These are phyloP conservation scores for Liposcelis brunnea DNA, from an alignment of 2,888 invertebrate species.

Conservation along the genomic window DNA sequence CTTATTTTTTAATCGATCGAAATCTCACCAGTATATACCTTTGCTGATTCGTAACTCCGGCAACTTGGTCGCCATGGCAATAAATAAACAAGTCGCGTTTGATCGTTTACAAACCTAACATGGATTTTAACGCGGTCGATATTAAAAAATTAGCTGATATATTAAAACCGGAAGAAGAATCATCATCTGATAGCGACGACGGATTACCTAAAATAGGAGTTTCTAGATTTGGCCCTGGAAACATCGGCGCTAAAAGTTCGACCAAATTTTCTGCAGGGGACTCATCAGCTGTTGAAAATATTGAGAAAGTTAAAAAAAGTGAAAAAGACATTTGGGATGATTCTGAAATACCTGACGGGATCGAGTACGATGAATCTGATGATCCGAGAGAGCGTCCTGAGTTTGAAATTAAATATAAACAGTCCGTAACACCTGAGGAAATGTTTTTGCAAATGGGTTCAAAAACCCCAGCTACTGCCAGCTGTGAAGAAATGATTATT, in stretches of 20 bases:
- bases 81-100: no score
- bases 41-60: no score
- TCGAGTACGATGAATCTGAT: slow-evolving; percentile 19
- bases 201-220: background rate
- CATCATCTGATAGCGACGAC: background rate
- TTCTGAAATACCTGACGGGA: background rate
- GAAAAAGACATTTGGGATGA: background rate
- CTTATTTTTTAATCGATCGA: no score
- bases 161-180: slow-evolving; percentile 1
- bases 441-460: slow-evolving; percentile 71
- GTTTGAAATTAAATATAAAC: slow-evolving; percentile 67
- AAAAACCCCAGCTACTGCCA: slow-evolving; percentile 56
- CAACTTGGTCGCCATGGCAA: no score
- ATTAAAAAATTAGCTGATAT: background rate
- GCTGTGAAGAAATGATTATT: slow-evolving; percentile 72
- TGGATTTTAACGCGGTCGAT: background rate
- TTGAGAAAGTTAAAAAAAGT: background rate
- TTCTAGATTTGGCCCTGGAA: background rate
- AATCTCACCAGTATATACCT: no score
- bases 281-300: no score
- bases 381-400: slow-evolving; percentile 48
- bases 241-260: background rate
- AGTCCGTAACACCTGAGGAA: slow-evolving; percentile 68
- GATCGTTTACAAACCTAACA: no score
- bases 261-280: background rate